phyloP scores from a whole-genome alignment of 2,113 vertebrate genomes.

The Microtus montanus region DNA sequence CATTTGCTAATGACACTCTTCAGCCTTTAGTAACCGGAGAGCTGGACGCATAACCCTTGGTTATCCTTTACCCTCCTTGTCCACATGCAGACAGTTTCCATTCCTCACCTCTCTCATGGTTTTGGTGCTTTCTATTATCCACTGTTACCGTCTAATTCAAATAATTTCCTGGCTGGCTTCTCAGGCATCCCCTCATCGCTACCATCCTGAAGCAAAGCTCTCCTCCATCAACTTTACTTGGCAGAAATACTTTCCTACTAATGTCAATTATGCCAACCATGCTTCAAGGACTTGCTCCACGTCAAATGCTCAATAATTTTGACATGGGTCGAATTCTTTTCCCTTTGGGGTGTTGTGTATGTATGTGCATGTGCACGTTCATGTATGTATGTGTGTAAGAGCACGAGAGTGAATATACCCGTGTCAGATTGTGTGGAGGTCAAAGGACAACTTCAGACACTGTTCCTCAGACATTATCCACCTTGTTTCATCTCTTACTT shows the following conservation, averaged over 20 bases:
- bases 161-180: background rate
- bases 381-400: background rate
- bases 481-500: background rate
- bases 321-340: background rate
- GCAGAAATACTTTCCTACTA: background rate
- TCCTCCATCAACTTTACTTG: background rate
- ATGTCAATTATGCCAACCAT: background rate
- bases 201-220: background rate
- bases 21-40: background rate
- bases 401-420: background rate
- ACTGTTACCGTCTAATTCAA: background rate
- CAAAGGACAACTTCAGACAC: background rate
- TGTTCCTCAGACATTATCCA: background rate
- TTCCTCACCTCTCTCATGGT: background rate
- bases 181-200: background rate
- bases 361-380: too few species aligned
- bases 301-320: background rate
- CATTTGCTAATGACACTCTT: constrained; percentile 86
- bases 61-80: background rate
- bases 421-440: background rate
- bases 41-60: background rate
- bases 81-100: background rate
- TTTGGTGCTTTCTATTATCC: background rate
- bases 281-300: constrained; percentile 10
- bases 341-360: background rate